A percentile compares a stretch with the other conserved stretches of the same genome.
Conservation (phyloP, 2,113 vertebrate genomes). For the Cromileptes altivelis region DNA sequence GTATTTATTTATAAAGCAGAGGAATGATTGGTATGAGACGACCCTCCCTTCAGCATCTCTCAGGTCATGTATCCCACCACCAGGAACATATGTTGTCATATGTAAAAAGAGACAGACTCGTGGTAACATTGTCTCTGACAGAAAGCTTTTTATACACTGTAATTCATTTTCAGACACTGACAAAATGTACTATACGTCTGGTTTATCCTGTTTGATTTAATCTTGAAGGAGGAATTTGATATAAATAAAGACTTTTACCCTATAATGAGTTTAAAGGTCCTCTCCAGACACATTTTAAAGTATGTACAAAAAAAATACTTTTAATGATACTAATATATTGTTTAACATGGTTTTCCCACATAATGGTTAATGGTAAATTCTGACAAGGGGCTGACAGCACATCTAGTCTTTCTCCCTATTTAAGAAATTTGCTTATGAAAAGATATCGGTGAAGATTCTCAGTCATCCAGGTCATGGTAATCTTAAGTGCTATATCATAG, state of each 20-base stretch:
- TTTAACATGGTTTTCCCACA: too few relatives aligned
- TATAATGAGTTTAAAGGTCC: background rate
- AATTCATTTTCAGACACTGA: constrained; percentile 15
- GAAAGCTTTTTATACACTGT: constrained; percentile 15
- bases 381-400: too few relatives aligned
- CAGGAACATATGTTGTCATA: constrained; percentile 78
- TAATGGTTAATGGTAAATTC: too few relatives aligned
- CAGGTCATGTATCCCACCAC: constrained; percentile 78
- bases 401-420: too few relatives aligned
- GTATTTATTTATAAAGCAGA: constrained; percentile 87
- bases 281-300: too few relatives aligned
- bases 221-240: background rate
- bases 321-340: too few relatives aligned
- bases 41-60: constrained; percentile 76
- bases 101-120: constrained; percentile 66
- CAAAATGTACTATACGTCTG: background rate
- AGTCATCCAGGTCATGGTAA: too few relatives aligned
- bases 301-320: too few relatives aligned
- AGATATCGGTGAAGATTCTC: too few relatives aligned
- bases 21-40: constrained; percentile 81
- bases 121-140: constrained; percentile 64
- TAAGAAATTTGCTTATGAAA: too few relatives aligned
- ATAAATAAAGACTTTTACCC: background rate
- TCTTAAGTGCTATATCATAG: too few relatives aligned
- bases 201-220: background rate